phyloP scores from a whole-genome alignment of 1,140 invertebrate species.

The Zophobas atratus region DNA sequence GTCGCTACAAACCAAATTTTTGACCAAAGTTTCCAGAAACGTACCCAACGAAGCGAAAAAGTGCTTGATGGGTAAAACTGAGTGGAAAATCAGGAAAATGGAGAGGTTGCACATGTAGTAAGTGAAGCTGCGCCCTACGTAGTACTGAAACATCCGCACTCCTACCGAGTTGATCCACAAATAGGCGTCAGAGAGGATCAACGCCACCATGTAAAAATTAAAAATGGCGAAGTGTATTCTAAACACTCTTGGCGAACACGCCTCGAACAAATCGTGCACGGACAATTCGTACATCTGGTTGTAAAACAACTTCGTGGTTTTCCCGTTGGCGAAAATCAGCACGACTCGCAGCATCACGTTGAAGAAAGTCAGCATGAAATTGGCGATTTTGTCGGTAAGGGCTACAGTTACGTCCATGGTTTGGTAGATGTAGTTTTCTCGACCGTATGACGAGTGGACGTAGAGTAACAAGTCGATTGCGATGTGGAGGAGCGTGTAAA shows the following conservation, averaged over 20 bases:
- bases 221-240: neutral
- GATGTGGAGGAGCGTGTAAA: conserved; percentile 20
- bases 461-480: neutral
- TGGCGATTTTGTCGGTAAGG: conserved; percentile 9
- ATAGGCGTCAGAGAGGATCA: conserved; percentile 7
- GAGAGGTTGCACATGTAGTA: conserved; percentile 4
- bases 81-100: conserved; percentile 14
- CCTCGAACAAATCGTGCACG: neutral
- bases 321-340: conserved; percentile 2
- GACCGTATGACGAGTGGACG: conserved; percentile 2
- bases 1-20: conserved; percentile 11
- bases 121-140: neutral
- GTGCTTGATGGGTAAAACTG: conserved; percentile 9
- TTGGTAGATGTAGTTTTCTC: conserved; percentile 3
- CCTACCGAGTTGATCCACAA: conserved; percentile 18
- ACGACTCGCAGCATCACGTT: neutral
- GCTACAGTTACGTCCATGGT: conserved; percentile 7
- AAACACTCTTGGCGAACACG: neutral
- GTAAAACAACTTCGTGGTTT: conserved; percentile 3
- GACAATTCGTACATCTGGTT: conserved; percentile 4
- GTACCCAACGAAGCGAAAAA: conserved; percentile 2
- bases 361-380: conserved; percentile 11
- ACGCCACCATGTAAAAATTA: conserved; percentile 12
- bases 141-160: conserved; percentile 10
- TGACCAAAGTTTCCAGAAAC: neutral